Base-by-base conservation (phyloP, 2,888 invertebrate genomes). In the Cerastoderma edule region DNA sequence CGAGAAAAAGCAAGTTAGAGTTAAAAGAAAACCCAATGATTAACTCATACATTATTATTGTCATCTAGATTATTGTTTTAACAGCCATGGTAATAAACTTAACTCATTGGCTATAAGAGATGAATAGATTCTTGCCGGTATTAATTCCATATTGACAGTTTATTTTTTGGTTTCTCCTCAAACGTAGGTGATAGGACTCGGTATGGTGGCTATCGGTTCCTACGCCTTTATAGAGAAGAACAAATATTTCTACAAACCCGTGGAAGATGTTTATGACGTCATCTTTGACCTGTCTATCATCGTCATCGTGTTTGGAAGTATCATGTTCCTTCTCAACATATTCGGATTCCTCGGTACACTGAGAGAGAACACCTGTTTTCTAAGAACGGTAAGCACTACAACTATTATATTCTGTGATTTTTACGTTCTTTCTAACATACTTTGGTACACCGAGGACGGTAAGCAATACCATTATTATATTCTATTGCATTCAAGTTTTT, bases 201-300 rank as follows among this genome's bases (percentile, higher is more conserved):
- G 96, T 16, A 93, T 98, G 56, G 95, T 98, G 72, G 97, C 96
- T 13, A 95, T 98, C 75, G 98, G 98, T 5, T 93, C 96, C 5
- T 98, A 98, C 92, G 97, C 98, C 0, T 97, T 97, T 90, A 95
- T 96, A 77, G 98, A 98, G 90, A 98, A 98, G 94, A 97, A 97
- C 95, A 96, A 97, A 90, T 89, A 90, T 66, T 85, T 86, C 56
- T 85, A 85, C 70, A 83, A 85, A 22, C 97, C 96, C 67, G 95
- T 98, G 8, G 53, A 80, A 53, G 79, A 81, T 16, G 78, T 89
- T 4, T 98, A 98, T 91, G 98, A 98, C 93, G 95, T 98, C 56
- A 87, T 94, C 35, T 94, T 98, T 69, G 98, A 98, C 93, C 96
- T 98, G 86, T 97, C 98, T 32, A 94, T 98, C 75, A 95, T 98